Evolutionary conservation across 2,113 vertebrate genomes (phyloP), one percentile per base, ranked within the genome.

Genomic region (Chamaetylas fuelleborni): DNA sequence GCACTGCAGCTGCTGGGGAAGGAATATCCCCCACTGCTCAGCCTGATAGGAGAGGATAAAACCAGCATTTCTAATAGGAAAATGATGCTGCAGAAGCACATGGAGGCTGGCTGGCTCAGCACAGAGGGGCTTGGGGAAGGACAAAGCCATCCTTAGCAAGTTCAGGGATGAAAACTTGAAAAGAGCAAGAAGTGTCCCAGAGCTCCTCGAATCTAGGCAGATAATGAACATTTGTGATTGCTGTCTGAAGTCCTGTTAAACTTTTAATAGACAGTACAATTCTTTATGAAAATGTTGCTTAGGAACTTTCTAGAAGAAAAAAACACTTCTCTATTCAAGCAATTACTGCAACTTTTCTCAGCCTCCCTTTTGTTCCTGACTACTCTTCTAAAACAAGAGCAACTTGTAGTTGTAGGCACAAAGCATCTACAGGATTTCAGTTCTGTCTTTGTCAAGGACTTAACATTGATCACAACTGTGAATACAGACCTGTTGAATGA

Each of bases 61-160:
- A 97, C 96, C 95, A 96, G 93, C 76, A 81, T 86, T 95, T 95
- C 86, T 96, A 97, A 97, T 89, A 87, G 92, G 67, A 92, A 97
- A 97, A 96, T 74, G 94, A 94, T 96, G 95, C 76, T 36, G 84
- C 87, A 93, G 88, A 56, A 94, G 93, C 40, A 79, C 92, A 91
- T 28, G 67, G 90, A 72, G 90, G 28, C 83, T 64, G 79, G 56
- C 54, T 86, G 58, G 60, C 54, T 92, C n/a, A 57, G 14, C 38
- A 43, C 54, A 64, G 71, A 70, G 43, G 13, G 51, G 50, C 36
- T 67, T 64, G 36, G 47, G 77, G 84, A 60, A 86, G 69, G 93
- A 85, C 83, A 91, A 69, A 69, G 47, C 48, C 85, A 72, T 24
- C 22, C 40, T 51, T 22, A 57, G 78, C 45, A 42, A 67, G 34